These are phyloP conservation scores for Hydrotaea cyrtoneurina DNA, from an alignment of 2,888 invertebrate genomes.

Conservation along the genomic window DNA sequence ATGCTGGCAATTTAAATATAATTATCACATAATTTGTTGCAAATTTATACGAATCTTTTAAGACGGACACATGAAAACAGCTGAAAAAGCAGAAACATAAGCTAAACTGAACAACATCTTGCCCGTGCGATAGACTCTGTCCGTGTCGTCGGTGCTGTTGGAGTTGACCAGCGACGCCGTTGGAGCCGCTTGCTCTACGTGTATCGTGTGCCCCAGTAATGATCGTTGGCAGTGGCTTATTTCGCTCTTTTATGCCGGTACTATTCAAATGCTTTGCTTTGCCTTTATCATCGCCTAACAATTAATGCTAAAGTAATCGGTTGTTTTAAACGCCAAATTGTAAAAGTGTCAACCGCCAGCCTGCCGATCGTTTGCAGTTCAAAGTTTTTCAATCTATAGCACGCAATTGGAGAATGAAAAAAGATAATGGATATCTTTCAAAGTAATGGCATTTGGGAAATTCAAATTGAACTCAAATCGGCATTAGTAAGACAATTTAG, in stretches of 20 bases:
- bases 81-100: not conserved
- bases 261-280: constrained; percentile 45
- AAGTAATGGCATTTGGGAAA: not conserved
- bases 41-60: constrained; percentile 57
- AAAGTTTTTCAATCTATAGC: not conserved
- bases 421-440: not conserved
- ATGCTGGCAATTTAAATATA: constrained; percentile 61
- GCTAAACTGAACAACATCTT: constrained; percentile 24
- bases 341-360: constrained; percentile 9
- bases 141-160: not conserved
- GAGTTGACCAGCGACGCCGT: not conserved
- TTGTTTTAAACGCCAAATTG: constrained; percentile 35
- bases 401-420: not conserved
- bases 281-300: constrained; percentile 59
- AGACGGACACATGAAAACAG: constrained; percentile 22
- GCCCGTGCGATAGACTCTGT: constrained; percentile 2
- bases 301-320: constrained; percentile 60
- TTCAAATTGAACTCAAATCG: not conserved
- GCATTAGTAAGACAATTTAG: too few species aligned
- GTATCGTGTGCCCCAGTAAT: constrained; percentile 35
- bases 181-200: not conserved
- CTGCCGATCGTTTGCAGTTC: not conserved
- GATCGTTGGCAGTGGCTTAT: not conserved
- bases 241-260: not conserved
- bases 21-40: constrained; percentile 64